Evolutionary conservation across 2,113 vertebrate species (phyloP).

Genomic region (Probosciger aterrimus): DNA sequence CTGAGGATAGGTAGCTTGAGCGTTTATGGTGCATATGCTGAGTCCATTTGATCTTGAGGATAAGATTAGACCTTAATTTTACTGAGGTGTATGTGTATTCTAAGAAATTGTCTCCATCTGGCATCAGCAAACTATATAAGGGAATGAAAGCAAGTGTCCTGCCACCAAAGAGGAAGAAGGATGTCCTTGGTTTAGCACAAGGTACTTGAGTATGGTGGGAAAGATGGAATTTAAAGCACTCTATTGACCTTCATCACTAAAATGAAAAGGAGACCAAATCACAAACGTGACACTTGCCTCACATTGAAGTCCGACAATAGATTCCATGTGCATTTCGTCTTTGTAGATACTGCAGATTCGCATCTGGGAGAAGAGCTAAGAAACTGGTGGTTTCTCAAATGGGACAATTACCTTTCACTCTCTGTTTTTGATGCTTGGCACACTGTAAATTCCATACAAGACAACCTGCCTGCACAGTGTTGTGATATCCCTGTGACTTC

Average conservation of each 20-base stretch:
- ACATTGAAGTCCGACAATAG: not conserved
- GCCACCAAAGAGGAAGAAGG: not conserved
- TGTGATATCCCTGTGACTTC: not conserved
- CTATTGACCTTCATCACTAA: not conserved
- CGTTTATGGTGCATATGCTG: not conserved
- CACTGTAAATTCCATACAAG: not conserved
- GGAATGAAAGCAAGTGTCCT: not conserved
- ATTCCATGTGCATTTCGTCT: not conserved
- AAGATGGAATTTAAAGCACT: not conserved
- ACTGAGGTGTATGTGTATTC: not conserved
- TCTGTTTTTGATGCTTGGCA: not conserved
- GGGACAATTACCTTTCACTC: not conserved
- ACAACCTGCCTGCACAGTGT: not conserved
- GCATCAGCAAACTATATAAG: not conserved
- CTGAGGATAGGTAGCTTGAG: not conserved
- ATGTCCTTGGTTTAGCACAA: not conserved
- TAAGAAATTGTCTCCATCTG: not conserved
- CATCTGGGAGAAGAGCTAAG: not conserved
- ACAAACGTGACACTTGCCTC: not conserved
- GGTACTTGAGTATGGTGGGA: not conserved
- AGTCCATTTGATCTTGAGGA: not conserved
- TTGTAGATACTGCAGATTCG: not conserved
- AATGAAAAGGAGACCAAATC: not conserved
- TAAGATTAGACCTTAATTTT: not conserved
- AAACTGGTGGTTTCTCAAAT: not conserved